These are phyloP conservation scores for Herpetotheres cachinnans DNA, from an alignment of 2,113 vertebrate genomes.

Conservation along the genomic window DNA sequence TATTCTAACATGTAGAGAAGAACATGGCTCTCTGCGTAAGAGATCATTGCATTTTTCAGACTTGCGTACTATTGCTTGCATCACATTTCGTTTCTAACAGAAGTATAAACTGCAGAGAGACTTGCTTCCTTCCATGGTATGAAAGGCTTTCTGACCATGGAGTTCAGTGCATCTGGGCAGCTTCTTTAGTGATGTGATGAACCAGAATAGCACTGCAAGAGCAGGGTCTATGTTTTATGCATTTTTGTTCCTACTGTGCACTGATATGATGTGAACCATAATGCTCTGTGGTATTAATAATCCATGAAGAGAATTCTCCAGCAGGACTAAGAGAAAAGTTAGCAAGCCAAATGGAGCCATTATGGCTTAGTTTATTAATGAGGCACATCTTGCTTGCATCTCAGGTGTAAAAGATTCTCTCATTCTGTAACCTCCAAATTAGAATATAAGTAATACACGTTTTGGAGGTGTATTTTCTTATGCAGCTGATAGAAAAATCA, in stretches of 20 bases:
- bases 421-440: not conserved
- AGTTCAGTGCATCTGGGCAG: not conserved
- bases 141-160: not conserved
- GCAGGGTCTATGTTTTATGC: slow-evolving; percentile 22
- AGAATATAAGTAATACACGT: not conserved
- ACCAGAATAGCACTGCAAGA: not conserved
- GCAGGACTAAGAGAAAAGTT: slow-evolving; percentile 20
- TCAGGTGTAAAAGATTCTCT: not conserved
- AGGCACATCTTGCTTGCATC: not conserved
- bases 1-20: not conserved
- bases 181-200: not conserved
- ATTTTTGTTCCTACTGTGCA: slow-evolving; percentile 3
- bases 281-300: slow-evolving; percentile 26
- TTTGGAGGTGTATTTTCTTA: not conserved
- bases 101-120: not conserved
- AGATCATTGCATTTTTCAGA: not conserved
- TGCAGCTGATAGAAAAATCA: not conserved
- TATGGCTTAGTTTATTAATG: slow-evolving; percentile 50
- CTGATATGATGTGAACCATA: slow-evolving; percentile 4
- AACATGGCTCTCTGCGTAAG: not conserved
- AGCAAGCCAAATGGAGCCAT: slow-evolving; percentile 22
- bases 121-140: not conserved
- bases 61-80: not conserved
- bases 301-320: slow-evolving; percentile 15
- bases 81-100: not conserved